Percentiles rank a stretch among this genome's conserved stretches.
Conservation (phyloP, 2,797 vertebrate genomes). For the Euphonia xanthogaster region DNA sequence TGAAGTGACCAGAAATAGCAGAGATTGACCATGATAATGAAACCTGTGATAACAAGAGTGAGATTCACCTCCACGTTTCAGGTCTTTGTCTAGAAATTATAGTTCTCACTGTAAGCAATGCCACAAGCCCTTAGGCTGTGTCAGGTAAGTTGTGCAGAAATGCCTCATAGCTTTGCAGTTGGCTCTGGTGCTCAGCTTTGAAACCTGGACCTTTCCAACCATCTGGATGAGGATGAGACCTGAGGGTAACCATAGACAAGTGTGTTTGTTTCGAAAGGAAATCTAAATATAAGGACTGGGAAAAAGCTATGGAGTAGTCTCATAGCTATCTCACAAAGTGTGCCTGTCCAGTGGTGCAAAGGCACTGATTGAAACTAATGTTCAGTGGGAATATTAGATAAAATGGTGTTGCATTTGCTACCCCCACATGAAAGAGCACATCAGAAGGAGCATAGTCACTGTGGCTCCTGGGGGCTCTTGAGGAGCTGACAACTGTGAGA, state of each 20-base stretch:
- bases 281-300: neutral
- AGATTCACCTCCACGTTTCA: neutral
- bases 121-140: neutral
- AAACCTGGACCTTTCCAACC: neutral
- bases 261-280: neutral
- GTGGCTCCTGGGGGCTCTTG: neutral
- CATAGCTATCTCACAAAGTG: neutral
- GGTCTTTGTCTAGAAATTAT: neutral
- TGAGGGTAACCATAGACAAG: neutral
- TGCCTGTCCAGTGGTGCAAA: neutral
- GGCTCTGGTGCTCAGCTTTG: neutral
- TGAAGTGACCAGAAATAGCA: neutral
- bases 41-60: neutral
- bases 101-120: neutral
- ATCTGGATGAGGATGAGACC: neutral
- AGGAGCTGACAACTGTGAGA: neutral
- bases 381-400: neutral
- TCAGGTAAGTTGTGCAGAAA: neutral
- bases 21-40: neutral
- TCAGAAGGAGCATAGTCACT: neutral
- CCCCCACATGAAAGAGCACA: neutral
- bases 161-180: neutral
- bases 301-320: neutral
- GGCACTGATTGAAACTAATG: neutral
- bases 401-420: neutral